Base-by-base conservation (phyloP, 2,888 invertebrate genomes). In the Drosophila peninsularis region DNA sequence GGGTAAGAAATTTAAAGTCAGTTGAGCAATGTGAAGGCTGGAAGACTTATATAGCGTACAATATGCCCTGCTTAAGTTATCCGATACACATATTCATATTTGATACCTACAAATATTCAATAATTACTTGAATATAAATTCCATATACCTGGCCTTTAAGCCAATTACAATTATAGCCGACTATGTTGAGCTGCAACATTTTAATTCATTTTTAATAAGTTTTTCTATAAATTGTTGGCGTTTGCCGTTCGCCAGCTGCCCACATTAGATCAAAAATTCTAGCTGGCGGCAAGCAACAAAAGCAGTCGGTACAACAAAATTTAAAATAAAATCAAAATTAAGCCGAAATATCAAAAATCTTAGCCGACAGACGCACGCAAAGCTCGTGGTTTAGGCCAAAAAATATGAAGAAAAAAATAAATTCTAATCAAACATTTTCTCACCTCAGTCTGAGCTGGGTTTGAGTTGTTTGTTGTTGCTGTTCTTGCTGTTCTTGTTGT, bases 401-500 rank as follows among this genome's bases (percentile, higher is more conserved):
- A n/a, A 53, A 24, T n/a, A 0, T 7, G 27, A 30, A 30, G 27
- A 30, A 41, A 17, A 14, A 54, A 41, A 14, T 19, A 21, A 78
- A 73, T 80, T 79, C 79, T 75, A 88, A 90, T 90, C 89, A 88
- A 88, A 83, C 78, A 90, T 84, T 87, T 88, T 90, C 90, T 88
- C 90, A 90, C 88, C 90, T 90, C 60, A 57, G 61, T 37, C 50
- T 54, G 39, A 64, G 50, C 52, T 49, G 68, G 52, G 53, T 54
- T 62, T 47, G 17, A 44, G 50, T 52, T 64, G 55, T n/a, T n/a
- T n/a, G n/a, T n/a, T n/a, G n/a, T n/a, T n/a, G n/a, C n/a, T n/a
- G n/a, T n/a, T n/a, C n/a, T n/a, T n/a, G n/a, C n/a, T n/a, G n/a
- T 54, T 44, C 24, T 64, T 54, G 67, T 34, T 41, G 19, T 34